Evolutionary conservation across 2,797 vertebrate species (phyloP).

Genomic region (Crypturellus tataupa): DNA sequence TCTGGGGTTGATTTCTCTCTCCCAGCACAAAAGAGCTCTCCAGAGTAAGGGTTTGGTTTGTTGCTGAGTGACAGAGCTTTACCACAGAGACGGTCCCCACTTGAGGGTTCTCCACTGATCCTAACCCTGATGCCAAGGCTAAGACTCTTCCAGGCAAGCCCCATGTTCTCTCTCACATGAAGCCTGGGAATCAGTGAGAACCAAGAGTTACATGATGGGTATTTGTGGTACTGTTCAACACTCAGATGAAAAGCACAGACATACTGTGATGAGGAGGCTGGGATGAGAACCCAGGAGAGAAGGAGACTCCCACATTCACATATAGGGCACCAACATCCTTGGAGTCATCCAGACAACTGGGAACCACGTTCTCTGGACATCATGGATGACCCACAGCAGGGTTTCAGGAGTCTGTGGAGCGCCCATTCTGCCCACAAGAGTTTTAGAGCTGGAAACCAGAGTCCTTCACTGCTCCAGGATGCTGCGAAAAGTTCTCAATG

Average conservation of each 20-base stretch:
- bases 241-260: neutral
- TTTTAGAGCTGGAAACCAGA: neutral
- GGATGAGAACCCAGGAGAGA: neutral
- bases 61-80: neutral
- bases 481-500: neutral
- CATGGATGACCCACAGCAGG: fast-evolving
- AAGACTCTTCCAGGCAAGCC: neutral
- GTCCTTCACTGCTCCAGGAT: neutral
- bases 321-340: neutral
- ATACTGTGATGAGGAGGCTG: neutral
- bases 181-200: neutral
- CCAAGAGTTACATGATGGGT: neutral
- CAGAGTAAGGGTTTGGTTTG: neutral
- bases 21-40: neutral
- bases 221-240: neutral
- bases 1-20: neutral
- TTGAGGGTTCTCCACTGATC: neutral
- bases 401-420: neutral
- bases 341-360: neutral
- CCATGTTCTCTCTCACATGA: neutral
- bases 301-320: neutral
- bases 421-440: neutral
- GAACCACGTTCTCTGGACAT: neutral
- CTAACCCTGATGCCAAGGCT: neutral
- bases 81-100: neutral